Evolutionary conservation across 2,888 invertebrate species (phyloP), one percentile per base, ranked within the genome.

Genomic region (Gryllus longicercus): DNA sequence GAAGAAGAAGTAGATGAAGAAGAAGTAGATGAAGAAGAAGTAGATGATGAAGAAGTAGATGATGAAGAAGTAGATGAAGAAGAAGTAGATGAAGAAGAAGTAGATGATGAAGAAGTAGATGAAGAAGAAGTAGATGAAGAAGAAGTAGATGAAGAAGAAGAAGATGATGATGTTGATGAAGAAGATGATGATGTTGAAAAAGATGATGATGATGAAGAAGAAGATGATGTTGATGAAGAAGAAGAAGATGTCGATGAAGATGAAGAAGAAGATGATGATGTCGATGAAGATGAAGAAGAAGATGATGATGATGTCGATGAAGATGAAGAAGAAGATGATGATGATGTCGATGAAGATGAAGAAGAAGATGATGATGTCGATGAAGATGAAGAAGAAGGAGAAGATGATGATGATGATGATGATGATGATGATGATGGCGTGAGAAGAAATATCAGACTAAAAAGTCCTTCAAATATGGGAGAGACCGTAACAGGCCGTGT

Each of bases 1-100:
- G n/a, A n/a, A n/a, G n/a, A n/a, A n/a, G n/a, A n/a, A n/a, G n/a
- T n/a, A n/a, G n/a, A n/a, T n/a, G n/a, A n/a, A n/a, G n/a, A n/a
- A n/a, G n/a, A n/a, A n/a, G n/a, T n/a, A n/a, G n/a, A n/a, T n/a
- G n/a, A n/a, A n/a, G n/a, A n/a, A n/a, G n/a, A n/a, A n/a, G n/a
- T n/a, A n/a, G n/a, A n/a, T n/a, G n/a, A n/a, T n/a, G n/a, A n/a
- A n/a, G n/a, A n/a, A n/a, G n/a, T n/a, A n/a, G n/a, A n/a, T n/a
- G n/a, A 75, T 75, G 23, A 25, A 14, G 75, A 23, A 38, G 23
- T 75, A 14, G 23, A 75, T 75, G 75, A 25, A 38, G 23, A 23
- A 23, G 23, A 16, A 75, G n/a, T n/a, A 38, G 75, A 75, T 75
- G 38, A 23, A 75, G 75, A 75, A 50, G 74, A 75, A 63, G 75